These are phyloP conservation scores for Matsumyia berberina DNA, from an alignment of 2,888 invertebrate species.

Conservation along the genomic window DNA sequence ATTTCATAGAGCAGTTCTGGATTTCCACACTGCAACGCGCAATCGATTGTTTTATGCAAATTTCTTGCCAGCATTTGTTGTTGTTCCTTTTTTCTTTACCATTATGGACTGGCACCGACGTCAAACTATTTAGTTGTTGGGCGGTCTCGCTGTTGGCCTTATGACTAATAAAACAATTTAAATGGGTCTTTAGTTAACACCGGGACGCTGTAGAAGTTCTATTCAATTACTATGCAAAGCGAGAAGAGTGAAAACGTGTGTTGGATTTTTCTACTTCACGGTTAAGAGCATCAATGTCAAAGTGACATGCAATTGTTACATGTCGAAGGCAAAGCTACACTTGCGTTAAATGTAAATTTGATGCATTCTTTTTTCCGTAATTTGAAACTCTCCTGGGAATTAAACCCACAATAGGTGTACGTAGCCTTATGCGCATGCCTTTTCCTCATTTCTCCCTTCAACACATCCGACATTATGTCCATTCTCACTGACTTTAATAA, in stretches of 20 bases:
- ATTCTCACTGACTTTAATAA: slow-evolving; percentile 39
- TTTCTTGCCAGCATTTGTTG: neutral
- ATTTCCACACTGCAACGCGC: slow-evolving; percentile 31
- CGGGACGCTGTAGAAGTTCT: neutral
- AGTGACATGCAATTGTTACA: slow-evolving; percentile 4
- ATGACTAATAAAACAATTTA: slow-evolving; percentile 37
- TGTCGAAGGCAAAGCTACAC: too few relatives aligned
- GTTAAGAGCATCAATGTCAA: slow-evolving; percentile 56
- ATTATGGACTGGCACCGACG: slow-evolving; percentile 30
- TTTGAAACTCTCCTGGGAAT: slow-evolving; percentile 3
- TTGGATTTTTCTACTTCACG: slow-evolving; percentile 32
- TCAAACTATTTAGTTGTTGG: slow-evolving; percentile 43
- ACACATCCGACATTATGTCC: slow-evolving; percentile 16
- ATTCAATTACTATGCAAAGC: slow-evolving; percentile 16
- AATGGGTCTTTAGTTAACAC: slow-evolving; percentile 46
- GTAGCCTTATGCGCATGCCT: neutral
- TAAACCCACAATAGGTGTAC: too few relatives aligned
- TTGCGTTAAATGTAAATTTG: slow-evolving; percentile 19
- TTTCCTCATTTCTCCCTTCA: slow-evolving; percentile 11
- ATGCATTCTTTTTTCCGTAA: slow-evolving; percentile 24
- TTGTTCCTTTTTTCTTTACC: neutral
- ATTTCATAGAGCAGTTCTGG: slow-evolving; percentile 32
- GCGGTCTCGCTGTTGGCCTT: slow-evolving; percentile 25
- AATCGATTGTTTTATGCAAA: slow-evolving; percentile 51
- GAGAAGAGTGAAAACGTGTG: neutral